Evolutionary conservation across 2,888 invertebrate species (phyloP), one percentile per base, ranked within the genome.

Genomic region (Zhuqinia jingwanae): DNA sequence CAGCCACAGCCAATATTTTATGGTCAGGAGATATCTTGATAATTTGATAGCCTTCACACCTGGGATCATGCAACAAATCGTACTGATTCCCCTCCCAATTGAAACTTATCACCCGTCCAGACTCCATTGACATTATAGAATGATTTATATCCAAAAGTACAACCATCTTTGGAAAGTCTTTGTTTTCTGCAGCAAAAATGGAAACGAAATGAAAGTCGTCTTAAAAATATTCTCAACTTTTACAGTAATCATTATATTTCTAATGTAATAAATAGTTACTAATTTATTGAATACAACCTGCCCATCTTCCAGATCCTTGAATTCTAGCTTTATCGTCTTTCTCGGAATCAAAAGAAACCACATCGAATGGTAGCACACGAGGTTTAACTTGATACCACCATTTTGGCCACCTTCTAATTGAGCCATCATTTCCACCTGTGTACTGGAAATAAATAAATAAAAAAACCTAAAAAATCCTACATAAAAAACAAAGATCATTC

Each of bases 371-470:
- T n/a, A 86, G 15, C 11, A 76, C 22, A 36, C 63, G 36, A 13
- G 88, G 83, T 30, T 84, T 53, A 15, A 82, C 53, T 60, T 58
- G 36, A 42, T 78, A 58, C 78, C 79, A 87, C 76, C 87, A 87
- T 60, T 83, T 80, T 36, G 65, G 80, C 88, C 88, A 89, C 45
- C 78, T 76, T 36, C 70, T 45, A 20, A 89, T 75, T 0, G 88
- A 84, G 20, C 89, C 89, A n/a, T 89, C 88, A 27, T 81, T 77
- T 15, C 87, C 88, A 15, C 86, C 89, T 15, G 87, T 89, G 63
- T 88, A 89, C 89, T 89, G n/a, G n/a, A 27, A 79, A 58, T 11
- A 11, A 81, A 65, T n/a, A n/a, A n/a, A n/a, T n/a, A n/a, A n/a
- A n/a, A n/a, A n/a, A n/a, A n/a, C n/a, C n/a, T n/a, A n/a, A n/a